Evolutionary conservation across 2,888 invertebrate species (phyloP).

Genomic region (Allophyes oxyacanthae): DNA sequence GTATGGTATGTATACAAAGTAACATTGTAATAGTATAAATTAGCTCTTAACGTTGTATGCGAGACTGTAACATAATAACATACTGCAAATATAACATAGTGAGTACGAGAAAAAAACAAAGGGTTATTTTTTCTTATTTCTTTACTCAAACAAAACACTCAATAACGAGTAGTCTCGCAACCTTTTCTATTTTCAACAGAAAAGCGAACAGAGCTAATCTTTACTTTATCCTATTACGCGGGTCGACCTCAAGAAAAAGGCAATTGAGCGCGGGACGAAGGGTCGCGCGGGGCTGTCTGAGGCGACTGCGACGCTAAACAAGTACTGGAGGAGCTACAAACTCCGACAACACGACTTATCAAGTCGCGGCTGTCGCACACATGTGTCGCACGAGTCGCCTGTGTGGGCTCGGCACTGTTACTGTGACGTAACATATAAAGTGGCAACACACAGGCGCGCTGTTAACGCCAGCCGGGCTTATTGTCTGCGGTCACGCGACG

Average conservation of each 20-base stretch:
- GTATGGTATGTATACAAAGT: slow-evolving; percentile 1
- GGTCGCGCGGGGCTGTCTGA: slow-evolving; percentile 56
- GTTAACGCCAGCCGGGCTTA: slow-evolving; percentile 89
- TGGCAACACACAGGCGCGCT: slow-evolving; percentile 89
- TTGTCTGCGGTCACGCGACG: slow-evolving; percentile 90
- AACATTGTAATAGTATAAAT: slow-evolving; percentile 33
- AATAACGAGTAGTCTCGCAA: slow-evolving; percentile 67
- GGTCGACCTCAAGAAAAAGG: slow-evolving; percentile 85
- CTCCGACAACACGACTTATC: slow-evolving; percentile 78
- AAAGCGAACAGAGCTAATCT: slow-evolving; percentile 84
- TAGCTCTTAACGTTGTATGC: slow-evolving; percentile 11
- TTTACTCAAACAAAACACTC: slow-evolving; percentile 56
- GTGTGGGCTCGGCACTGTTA: slow-evolving; percentile 30
- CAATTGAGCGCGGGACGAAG: slow-evolving; percentile 79
- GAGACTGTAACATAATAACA: slow-evolving; percentile 16
- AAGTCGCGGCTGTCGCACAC: slow-evolving; percentile 49
- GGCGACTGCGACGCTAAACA: slow-evolving; percentile 71
- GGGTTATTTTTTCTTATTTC: slow-evolving; percentile 15
- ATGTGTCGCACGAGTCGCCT: slow-evolving; percentile 40
- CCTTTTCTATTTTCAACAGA: slow-evolving; percentile 77
- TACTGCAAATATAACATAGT: slow-evolving; percentile 10
- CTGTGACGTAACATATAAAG: slow-evolving; percentile 87
- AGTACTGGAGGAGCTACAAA: slow-evolving; percentile 73
- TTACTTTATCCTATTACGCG: slow-evolving; percentile 84
- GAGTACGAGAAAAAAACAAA: slow-evolving; percentile 10